phyloP scores from a whole-genome alignment of 2,888 invertebrate genomes.

The Folsomia manolachei region DNA sequence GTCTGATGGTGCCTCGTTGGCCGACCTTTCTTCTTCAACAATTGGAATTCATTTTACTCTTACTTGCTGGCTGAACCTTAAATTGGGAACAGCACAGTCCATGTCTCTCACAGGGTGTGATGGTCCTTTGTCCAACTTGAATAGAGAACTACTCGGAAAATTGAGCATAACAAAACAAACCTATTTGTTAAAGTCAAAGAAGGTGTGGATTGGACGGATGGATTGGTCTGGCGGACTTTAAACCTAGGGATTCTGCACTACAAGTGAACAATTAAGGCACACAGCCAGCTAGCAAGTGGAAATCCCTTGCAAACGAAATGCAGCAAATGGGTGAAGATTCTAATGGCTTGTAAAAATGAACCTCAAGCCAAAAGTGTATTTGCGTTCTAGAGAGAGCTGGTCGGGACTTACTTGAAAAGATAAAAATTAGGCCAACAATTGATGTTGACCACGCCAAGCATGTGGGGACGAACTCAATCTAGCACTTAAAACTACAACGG shows the following conservation, averaged over 20 bases:
- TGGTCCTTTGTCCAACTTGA: background rate
- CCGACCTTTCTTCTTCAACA: background rate
- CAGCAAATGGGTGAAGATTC: too few species aligned
- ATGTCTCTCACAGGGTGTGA: conserved; percentile 13
- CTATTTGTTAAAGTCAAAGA: conserved; percentile 20
- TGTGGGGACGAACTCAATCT: too few species aligned
- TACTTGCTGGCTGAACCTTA: background rate
- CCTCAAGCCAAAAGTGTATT: too few species aligned
- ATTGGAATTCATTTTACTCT: conserved; percentile 14
- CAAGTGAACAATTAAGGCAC: background rate
- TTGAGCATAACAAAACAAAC: conserved; percentile 20
- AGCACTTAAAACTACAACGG: too few species aligned
- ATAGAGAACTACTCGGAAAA: conserved; percentile 8
- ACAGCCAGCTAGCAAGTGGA: too few species aligned
- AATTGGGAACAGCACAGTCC: conserved; percentile 9
- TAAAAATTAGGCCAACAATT: too few species aligned
- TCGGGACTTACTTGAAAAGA: too few species aligned
- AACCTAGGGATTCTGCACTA: background rate
- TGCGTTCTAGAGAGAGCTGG: too few species aligned
- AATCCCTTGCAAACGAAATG: too few species aligned
- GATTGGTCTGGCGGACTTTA: conserved; percentile 10
- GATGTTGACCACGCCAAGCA: too few species aligned
- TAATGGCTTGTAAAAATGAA: too few species aligned
- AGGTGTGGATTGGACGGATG: conserved; percentile 14
- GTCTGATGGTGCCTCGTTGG: conserved; percentile 4